Conservation (phyloP, 1,140 invertebrate genomes). For the Drosophila bocqueti region DNA sequence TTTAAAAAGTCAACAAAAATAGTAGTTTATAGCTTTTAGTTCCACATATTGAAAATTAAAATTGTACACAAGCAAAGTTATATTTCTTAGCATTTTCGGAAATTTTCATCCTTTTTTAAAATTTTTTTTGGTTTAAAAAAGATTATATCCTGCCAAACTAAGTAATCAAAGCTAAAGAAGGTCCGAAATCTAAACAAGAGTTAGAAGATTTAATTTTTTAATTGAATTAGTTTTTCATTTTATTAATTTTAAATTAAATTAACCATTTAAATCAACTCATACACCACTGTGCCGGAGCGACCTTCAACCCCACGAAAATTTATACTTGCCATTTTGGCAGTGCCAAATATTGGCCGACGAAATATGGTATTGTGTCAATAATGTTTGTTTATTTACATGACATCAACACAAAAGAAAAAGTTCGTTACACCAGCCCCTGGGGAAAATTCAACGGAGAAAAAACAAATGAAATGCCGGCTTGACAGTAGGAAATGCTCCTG, state of each 20-base stretch:
- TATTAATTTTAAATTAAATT: background rate
- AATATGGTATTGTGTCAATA: conserved; percentile 49
- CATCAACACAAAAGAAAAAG: conserved; percentile 22
- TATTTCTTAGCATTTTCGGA: too few relatives aligned
- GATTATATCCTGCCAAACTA: background rate
- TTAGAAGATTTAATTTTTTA: too few relatives aligned
- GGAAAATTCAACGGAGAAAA: background rate
- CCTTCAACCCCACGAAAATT: conserved; percentile 13
- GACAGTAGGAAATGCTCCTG: conserved; percentile 26
- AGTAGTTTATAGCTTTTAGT: too few relatives aligned
- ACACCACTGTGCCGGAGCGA: background rate
- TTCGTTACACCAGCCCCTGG: conserved; percentile 25
- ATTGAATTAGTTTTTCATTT: background rate
- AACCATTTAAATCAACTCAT: background rate
- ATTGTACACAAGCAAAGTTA: too few relatives aligned
- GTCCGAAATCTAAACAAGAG: background rate
- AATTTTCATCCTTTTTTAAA: background rate
- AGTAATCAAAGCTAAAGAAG: too few relatives aligned
- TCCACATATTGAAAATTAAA: background rate
- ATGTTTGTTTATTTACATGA: conserved; percentile 50
- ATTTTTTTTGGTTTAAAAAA: background rate
- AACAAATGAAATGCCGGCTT: conserved; percentile 23
- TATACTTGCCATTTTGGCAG: conserved; percentile 25
- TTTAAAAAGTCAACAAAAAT: too few relatives aligned
- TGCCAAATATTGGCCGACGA: conserved; percentile 29